Conservation (phyloP, 2,113 vertebrate species). For the Calonectris borealis region DNA sequence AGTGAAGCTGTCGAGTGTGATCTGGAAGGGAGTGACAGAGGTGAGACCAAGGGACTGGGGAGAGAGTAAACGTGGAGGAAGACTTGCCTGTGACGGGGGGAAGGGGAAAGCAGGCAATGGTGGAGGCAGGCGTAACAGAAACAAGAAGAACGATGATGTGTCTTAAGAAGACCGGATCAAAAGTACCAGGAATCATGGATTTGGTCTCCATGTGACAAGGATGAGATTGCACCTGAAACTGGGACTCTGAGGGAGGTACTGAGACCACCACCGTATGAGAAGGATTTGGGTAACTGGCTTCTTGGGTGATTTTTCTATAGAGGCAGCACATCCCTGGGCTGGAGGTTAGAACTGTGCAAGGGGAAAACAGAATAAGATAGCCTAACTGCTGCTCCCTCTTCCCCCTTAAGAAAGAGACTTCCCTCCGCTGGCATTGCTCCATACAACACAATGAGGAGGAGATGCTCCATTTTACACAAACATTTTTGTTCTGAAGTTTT, state of each 20-base stretch:
- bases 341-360: neutral
- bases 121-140: neutral
- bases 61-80: accelerated
- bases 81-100: neutral
- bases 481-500: neutral
- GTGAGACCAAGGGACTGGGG: neutral
- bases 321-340: neutral
- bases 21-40: neutral
- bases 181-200: neutral
- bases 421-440: neutral
- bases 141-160: neutral
- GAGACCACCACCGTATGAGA: neutral
- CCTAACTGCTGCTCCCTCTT: neutral
- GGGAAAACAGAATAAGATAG: neutral
- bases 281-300: neutral
- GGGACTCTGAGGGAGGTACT: neutral
- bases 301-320: neutral
- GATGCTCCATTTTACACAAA: neutral
- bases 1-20: neutral
- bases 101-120: neutral
- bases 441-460: accelerated
- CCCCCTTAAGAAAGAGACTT: neutral
- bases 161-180: neutral
- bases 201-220: neutral
- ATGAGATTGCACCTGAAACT: neutral